Evolutionary conservation across 2,113 vertebrate genomes (phyloP).

Genomic region (Megaceryle torquata): DNA sequence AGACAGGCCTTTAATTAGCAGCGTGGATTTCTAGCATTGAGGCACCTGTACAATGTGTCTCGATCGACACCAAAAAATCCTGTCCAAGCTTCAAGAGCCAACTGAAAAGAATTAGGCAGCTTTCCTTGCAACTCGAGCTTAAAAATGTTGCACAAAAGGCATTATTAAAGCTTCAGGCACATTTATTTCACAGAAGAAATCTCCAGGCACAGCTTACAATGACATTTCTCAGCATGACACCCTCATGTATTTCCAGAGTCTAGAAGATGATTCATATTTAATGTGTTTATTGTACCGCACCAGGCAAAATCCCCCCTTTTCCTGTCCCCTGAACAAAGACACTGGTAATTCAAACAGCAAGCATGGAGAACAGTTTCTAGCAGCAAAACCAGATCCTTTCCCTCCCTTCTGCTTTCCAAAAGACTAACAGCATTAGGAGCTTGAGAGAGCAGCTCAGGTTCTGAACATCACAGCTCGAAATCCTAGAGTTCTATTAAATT

Average conservation of each 20-base stretch:
- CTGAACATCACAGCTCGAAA: background rate
- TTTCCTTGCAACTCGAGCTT: background rate
- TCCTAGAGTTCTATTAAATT: conserved; percentile 61
- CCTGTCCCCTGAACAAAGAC: conserved; percentile 48
- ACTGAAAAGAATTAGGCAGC: background rate
- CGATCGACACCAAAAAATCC: background rate
- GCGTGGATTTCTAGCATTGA: background rate
- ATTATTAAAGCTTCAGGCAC: background rate
- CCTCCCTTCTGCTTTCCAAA: background rate
- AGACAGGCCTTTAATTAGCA: background rate
- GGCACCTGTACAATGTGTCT: background rate
- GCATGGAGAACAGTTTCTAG: background rate
- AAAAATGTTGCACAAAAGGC: background rate
- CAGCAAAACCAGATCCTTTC: background rate
- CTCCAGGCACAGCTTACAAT: background rate
- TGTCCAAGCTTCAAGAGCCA: background rate
- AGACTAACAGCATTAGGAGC: background rate
- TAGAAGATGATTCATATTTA: conserved; percentile 43
- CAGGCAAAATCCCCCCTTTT: conserved; percentile 26
- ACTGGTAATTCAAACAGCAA: background rate
- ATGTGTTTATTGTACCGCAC: conserved; percentile 5
- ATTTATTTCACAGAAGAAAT: background rate
- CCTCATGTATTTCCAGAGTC: conserved; percentile 3
- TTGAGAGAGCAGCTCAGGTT: conserved; percentile 29
- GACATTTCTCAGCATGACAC: conserved; percentile 37